These are phyloP conservation scores for Cherax destructor DNA, from an alignment of 1,140 invertebrate species.

Conservation along the genomic window DNA sequence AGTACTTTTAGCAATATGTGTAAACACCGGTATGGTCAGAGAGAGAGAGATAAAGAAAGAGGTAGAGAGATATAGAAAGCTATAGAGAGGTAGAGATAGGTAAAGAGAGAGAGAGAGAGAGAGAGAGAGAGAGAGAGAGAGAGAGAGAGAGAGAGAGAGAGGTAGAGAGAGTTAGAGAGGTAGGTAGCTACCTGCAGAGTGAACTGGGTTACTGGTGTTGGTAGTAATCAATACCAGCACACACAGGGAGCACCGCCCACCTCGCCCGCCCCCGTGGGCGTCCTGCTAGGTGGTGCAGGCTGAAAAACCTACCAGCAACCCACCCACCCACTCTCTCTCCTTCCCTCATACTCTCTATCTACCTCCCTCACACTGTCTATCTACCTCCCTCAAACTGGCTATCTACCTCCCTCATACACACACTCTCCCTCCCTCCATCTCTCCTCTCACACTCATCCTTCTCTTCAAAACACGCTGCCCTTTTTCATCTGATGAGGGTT, in stretches of 20 bases:
- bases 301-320: background rate
- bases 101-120: constrained; percentile 30
- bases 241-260: background rate
- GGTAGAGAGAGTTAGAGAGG: background rate
- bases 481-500: too few species aligned
- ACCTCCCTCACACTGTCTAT: background rate
- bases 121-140: constrained; percentile 21
- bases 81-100: too few species aligned
- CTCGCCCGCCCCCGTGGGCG: too few species aligned
- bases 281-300: too few species aligned
- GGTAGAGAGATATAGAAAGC: background rate
- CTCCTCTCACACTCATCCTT: background rate
- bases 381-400: background rate
- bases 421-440: constrained; percentile 26
- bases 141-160: background rate
- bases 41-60: background rate
- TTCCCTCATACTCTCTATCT: background rate
- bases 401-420: constrained; percentile 3
- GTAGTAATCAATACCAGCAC: background rate
- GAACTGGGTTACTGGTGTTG: background rate
- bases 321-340: background rate
- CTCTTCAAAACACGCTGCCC: too few species aligned
- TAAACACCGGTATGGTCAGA: background rate
- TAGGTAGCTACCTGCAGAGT: too few species aligned
- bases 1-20: too few species aligned